A percentile compares a stretch with the other conserved stretches of the same genome.
Conservation (phyloP, 2,797 vertebrate species). For the Ptychadena robeensis region DNA sequence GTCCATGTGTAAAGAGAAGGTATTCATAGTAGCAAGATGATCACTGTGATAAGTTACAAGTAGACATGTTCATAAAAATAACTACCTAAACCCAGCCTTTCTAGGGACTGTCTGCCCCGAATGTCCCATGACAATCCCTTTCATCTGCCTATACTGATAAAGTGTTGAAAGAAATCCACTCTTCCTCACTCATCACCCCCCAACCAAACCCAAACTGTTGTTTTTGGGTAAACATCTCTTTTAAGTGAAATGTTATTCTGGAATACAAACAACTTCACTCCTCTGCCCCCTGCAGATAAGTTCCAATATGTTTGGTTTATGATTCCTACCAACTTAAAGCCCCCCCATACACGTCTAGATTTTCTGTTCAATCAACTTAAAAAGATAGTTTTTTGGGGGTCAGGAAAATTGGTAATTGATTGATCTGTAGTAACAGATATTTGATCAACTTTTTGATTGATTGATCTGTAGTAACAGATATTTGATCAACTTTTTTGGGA, state of each 20-base stretch:
- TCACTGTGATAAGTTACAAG: neutral
- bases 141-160: neutral
- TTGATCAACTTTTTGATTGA: too few relatives aligned
- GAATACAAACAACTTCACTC: neutral
- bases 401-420: too few relatives aligned
- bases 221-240: slow-evolving; percentile 7
- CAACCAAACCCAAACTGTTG: slow-evolving; percentile 2
- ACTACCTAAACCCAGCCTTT: neutral
- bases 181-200: neutral
- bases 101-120: neutral
- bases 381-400: too few relatives aligned
- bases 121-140: neutral
- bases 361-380: too few relatives aligned
- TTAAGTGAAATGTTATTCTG: neutral
- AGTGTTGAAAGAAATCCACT: neutral
- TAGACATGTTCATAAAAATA: neutral
- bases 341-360: too few relatives aligned
- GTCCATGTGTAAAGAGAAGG: neutral
- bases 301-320: neutral
- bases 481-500: too few relatives aligned
- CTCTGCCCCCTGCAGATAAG: neutral
- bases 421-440: too few relatives aligned
- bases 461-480: too few relatives aligned
- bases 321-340: neutral
- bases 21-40: neutral